Evolutionary conservation across 2,113 vertebrate genomes (phyloP).

Genomic region (Anas platyrhynchos): DNA sequence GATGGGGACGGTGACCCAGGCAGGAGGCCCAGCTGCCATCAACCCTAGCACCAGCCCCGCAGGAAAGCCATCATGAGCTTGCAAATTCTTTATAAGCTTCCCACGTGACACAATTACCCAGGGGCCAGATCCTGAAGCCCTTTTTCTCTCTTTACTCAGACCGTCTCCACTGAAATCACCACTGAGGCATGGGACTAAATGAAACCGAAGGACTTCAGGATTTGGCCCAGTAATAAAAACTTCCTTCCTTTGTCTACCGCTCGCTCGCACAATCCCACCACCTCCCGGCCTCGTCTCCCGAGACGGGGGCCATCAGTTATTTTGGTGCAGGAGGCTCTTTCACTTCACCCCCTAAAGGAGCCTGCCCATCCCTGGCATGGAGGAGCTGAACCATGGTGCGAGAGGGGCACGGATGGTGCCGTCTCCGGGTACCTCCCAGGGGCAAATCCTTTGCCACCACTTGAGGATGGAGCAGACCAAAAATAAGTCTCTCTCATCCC

Average conservation of each 20-base stretch:
- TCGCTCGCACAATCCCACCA: background rate
- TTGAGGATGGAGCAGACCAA: background rate
- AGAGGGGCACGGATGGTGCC: background rate
- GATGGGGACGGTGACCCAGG: background rate
- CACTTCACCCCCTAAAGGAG: background rate
- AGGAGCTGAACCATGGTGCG: no score
- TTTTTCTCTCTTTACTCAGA: constrained; percentile 25
- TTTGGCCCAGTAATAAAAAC: constrained; percentile 58
- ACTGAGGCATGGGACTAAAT: background rate
- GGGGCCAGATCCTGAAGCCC: background rate
- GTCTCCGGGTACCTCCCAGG: background rate
- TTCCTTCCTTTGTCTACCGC: constrained; percentile 67
- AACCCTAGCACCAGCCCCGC: accelerated
- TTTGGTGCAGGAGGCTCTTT: constrained; percentile 15
- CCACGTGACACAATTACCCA: background rate
- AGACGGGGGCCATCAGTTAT: background rate
- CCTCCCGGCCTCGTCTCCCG: background rate
- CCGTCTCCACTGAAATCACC: constrained; percentile 14
- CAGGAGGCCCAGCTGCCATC: background rate
- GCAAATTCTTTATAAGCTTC: background rate
- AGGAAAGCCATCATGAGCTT: background rate
- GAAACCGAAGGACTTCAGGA: constrained; percentile 39
- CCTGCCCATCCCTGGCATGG: background rate
- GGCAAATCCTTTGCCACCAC: background rate
- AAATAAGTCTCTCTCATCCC: background rate